Evolutionary conservation across 2,888 invertebrate genomes (phyloP), one percentile per base, ranked within the genome.

Genomic region (Caprella mutica): DNA sequence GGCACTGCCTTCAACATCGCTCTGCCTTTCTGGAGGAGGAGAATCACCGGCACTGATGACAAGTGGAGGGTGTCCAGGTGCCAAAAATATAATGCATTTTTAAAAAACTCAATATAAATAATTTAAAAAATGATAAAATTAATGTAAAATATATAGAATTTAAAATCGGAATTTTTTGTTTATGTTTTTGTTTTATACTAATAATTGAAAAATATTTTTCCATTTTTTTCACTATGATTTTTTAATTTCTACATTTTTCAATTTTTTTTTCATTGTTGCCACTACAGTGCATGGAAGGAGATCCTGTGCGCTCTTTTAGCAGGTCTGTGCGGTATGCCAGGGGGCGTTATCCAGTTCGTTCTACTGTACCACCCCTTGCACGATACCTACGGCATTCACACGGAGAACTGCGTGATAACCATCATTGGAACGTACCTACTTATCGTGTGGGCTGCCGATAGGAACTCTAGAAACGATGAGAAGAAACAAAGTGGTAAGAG

Each of bases 341-440:
- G 83, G 0, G 86, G 86, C 0, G 79, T 85, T 1, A 69, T 84
- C 2, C 73, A 84, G 68, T 86, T 87, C 70, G 71, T 84, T 14
- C 79, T 82, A 0, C 73, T 86, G 62, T 87, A 87, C 72, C 86
- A 87, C 68, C 82, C 84, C 0, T 75, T 86, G 0, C 86, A 86
- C 70, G 86, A 87, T 69, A 70, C 77, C 14, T 76, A 72, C 65
- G 74, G 78, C 19, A 76, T 87, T 33, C 85, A 85, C 71, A 78
- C 83, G 0, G 86, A 86, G 75, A 79, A 84, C 23, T 82, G 84
- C 4, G 81, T 81, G 68, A 79, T 84, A 70, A 71, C 81, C 29
- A 72, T 86, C 19, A 77, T 84, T 46, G 69, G 78, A 1, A 71
- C 82, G 35, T 85, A 80, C 68, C 72, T 77, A 1, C 69, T 77